Evolutionary conservation across 2,888 invertebrate species (phyloP), one percentile per base, ranked within the genome.

Genomic region (Plutella xylostella): DNA sequence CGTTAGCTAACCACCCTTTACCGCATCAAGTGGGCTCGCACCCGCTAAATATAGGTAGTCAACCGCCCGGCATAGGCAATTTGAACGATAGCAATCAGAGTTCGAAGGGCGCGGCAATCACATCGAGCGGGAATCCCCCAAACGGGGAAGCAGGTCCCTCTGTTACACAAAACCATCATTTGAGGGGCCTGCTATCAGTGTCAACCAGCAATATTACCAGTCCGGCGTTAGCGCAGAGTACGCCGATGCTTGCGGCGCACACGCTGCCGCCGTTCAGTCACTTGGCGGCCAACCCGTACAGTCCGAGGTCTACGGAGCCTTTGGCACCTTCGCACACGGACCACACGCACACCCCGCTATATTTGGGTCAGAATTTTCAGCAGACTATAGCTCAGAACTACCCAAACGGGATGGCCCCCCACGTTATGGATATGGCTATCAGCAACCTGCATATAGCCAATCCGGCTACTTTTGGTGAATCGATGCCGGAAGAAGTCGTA

Each of bases 131-230:
- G 85, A 92, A 92, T 93, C 91, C 93, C 93, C 93, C 93, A 93
- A 94, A 94, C 93, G 92, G 92, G 92, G 91, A 92, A 89, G 93
- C 93, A 93, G 93, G 93, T 92, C 93, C 91, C 92, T 93, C 93
- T 90, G 91, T 89, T 88, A 88, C 89, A 86, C 89, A 89, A 90
- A 91, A 88, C 87, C 87, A 90, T 85, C 89, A 87, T 85, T 86
- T 92, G 93, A 92, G 93, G 92, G 93, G 92, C 93, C 93, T 93
- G 93, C 92, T 89, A 79, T 87, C 90, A 86, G 89, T 89, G 85
- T 88, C 88, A 88, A 88, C 87, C 87, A 88, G 85, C 87, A 86
- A 85, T 84, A 87, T 85, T 87, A 79, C 85, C 85, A 78, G 85
- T 63, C 84, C 83, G 68, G 68, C 77, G 63, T 78, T 79, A 82